These are phyloP conservation scores for Zeuzera pyrina DNA, from an alignment of 2,888 invertebrate species.

Conservation along the genomic window DNA sequence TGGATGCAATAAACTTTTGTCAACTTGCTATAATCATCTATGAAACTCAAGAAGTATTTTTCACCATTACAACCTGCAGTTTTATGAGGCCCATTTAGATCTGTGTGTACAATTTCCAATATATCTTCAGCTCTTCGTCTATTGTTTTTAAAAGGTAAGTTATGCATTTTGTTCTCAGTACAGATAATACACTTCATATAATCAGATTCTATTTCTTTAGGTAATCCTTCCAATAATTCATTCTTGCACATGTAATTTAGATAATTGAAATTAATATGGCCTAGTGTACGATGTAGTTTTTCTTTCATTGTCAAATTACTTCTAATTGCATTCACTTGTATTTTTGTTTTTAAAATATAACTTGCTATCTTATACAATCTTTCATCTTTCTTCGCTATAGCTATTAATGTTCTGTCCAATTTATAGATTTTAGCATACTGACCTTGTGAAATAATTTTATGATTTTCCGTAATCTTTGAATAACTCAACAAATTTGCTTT, in stretches of 20 bases:
- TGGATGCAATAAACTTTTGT: not conserved
- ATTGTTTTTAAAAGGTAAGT: slow-evolving; percentile 16
- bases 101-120: slow-evolving; percentile 15
- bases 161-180: slow-evolving; percentile 17
- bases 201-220: slow-evolving; percentile 8
- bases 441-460: not conserved
- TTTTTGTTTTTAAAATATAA: not conserved
- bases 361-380: not conserved
- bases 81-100: slow-evolving; percentile 15
- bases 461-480: slow-evolving; percentile 1
- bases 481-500: slow-evolving; percentile 1
- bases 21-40: too few species aligned
- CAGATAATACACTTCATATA: slow-evolving; percentile 12
- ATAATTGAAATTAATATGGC: slow-evolving; percentile 13
- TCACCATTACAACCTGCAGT: too few species aligned
- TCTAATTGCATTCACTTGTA: not conserved
- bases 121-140: slow-evolving; percentile 9
- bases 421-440: not conserved
- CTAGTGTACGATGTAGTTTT: slow-evolving; percentile 12
- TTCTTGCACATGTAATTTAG: slow-evolving; percentile 13
- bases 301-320: slow-evolving; percentile 12
- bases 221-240: slow-evolving; percentile 10
- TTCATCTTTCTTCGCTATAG: not conserved
- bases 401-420: not conserved
- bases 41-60: too few species aligned